A percentile compares a stretch with the other conserved stretches of the same genome.
phyloP scores from a whole-genome alignment of 2,113 vertebrate species.

The Melanocharis versteri region DNA sequence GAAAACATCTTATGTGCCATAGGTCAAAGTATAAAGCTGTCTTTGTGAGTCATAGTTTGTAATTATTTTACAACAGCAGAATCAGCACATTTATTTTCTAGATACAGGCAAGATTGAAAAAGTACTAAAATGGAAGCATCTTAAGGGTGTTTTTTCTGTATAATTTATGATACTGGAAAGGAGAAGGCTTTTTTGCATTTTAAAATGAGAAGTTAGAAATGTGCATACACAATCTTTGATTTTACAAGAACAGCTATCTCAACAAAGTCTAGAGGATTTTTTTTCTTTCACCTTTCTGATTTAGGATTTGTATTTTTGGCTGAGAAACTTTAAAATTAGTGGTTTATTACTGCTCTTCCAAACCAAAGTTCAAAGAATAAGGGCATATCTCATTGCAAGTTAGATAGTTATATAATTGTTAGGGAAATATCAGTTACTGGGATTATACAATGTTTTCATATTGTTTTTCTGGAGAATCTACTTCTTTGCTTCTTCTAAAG shows the following conservation, averaged over 20 bases:
- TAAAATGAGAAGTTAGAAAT: background rate
- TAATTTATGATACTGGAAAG: background rate
- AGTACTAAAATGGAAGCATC: background rate
- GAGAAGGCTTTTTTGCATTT: background rate
- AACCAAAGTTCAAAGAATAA: background rate
- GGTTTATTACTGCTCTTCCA: background rate
- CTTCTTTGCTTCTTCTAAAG: background rate
- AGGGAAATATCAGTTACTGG: background rate
- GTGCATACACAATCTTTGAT: background rate
- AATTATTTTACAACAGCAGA: background rate
- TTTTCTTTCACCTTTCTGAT: background rate
- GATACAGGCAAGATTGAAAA: background rate
- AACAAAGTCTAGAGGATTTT: background rate
- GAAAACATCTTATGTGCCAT: background rate
- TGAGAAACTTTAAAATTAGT: background rate
- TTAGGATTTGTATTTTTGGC: background rate
- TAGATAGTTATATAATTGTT: background rate
- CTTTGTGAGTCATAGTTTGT: background rate
- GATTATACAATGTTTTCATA: background rate
- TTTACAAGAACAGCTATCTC: background rate
- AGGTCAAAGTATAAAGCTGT: background rate
- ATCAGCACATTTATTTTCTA: background rate
- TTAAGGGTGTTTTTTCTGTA: background rate
- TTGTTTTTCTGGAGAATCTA: background rate
- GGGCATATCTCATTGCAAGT: background rate